These are phyloP conservation scores for Colistium nudipinnis DNA, from an alignment of 2,113 vertebrate genomes.

Conservation along the genomic window DNA sequence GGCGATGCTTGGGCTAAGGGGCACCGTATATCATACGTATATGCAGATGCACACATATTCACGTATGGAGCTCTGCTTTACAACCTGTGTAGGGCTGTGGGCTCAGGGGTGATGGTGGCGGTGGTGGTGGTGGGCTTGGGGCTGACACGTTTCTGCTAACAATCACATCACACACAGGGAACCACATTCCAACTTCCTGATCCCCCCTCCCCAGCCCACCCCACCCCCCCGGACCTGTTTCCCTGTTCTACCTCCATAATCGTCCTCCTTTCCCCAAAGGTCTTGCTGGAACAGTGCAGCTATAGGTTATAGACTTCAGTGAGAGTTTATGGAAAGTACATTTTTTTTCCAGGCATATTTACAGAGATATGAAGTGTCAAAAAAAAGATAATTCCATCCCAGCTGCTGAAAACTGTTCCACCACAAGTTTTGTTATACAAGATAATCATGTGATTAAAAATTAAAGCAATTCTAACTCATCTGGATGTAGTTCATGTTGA, in stretches of 20 bases:
- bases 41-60: conserved; percentile 14
- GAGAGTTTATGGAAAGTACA: not conserved
- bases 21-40: conserved; percentile 10
- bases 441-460: conserved; percentile 15
- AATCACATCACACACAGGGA: conserved; percentile 95
- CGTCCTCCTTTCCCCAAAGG: conserved; percentile 38
- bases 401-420: not conserved
- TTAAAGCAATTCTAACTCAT: conserved; percentile 38
- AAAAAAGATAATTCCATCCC: not conserved
- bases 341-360: conserved; percentile 9
- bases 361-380: conserved; percentile 4
- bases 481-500: conserved; percentile 47
- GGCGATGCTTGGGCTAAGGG: conserved; percentile 52
- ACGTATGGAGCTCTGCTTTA: conserved; percentile 42
- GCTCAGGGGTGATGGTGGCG: conserved; percentile 57
- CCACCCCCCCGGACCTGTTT: conserved; percentile 38
- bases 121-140: conserved; percentile 75
- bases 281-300: conserved; percentile 27
- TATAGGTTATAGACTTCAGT: not conserved
- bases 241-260: conserved; percentile 43
- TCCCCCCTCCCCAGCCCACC: conserved; percentile 62
- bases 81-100: conserved; percentile 60
- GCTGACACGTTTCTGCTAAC: conserved; percentile 95
- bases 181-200: conserved; percentile 90
- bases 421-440: not conserved